phyloP scores from a whole-genome alignment of 2,113 vertebrate species.

The Cavia aperea region DNA sequence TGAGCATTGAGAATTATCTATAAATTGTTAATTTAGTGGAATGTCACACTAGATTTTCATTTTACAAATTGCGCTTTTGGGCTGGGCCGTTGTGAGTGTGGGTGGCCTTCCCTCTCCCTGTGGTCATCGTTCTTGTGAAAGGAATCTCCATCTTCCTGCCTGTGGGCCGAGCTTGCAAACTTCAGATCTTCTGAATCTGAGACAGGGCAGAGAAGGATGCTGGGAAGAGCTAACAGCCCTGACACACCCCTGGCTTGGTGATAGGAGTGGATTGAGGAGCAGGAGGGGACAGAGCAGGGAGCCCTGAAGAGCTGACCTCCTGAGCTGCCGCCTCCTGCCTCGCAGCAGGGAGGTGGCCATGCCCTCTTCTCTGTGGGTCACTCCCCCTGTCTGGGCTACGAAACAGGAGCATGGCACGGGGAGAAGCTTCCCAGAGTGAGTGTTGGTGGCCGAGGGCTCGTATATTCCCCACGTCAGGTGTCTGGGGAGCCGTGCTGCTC shows the following conservation, averaged over 20 bases:
- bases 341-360: neutral
- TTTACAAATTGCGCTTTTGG: slow-evolving; percentile 60
- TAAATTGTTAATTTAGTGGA: slow-evolving; percentile 75
- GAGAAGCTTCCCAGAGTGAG: neutral
- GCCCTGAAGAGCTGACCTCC: neutral
- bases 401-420: neutral
- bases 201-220: neutral
- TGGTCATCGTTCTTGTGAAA: neutral
- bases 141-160: neutral
- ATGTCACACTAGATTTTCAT: slow-evolving; percentile 66
- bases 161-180: neutral
- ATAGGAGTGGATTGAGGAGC: neutral
- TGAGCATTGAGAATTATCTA: slow-evolving; percentile 71
- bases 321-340: neutral
- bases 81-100: neutral
- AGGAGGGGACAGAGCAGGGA: neutral
- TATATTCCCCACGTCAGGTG: neutral
- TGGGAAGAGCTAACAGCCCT: neutral
- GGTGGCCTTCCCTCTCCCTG: neutral
- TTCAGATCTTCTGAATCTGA: neutral
- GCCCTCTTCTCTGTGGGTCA: neutral
- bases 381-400: neutral
- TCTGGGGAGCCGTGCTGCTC: neutral
- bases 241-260: neutral
- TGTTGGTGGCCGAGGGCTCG: neutral